A percentile compares a stretch with the other conserved stretches of the same genome.
These are phyloP conservation scores for Coregonus suidteri DNA, from an alignment of 2,797 vertebrate species.

Conservation along the genomic window DNA sequence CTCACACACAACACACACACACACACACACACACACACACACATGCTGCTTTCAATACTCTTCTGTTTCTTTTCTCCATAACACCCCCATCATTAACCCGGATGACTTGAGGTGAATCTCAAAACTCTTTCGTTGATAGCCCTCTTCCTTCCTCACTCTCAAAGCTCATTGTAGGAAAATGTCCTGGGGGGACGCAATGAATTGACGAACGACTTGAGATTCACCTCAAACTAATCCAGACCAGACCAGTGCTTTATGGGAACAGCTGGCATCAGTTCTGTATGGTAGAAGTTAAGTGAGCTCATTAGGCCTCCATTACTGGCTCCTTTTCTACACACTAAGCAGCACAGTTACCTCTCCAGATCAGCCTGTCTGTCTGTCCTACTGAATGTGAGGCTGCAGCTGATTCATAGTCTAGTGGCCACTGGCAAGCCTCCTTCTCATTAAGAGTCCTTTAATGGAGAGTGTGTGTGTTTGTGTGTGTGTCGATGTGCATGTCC, in stretches of 20 bases:
- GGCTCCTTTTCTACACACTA: conserved; percentile 17
- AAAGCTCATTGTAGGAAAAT: not conserved
- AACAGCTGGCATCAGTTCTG: not conserved
- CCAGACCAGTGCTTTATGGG: not conserved
- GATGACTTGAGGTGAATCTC: not conserved
- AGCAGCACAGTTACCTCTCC: conserved; percentile 10
- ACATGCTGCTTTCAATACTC: not conserved
- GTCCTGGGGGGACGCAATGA: too few relatives aligned
- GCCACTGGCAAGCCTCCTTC: conserved; percentile 39
- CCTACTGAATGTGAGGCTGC: conserved; percentile 35
- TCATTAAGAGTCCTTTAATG: conserved; percentile 32
- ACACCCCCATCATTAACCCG: not conserved
- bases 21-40: not conserved
- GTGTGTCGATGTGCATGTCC: too few relatives aligned
- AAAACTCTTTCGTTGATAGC: too few relatives aligned
- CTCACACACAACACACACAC: too few relatives aligned
- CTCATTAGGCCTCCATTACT: conserved; percentile 40
- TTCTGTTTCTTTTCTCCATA: too few relatives aligned
- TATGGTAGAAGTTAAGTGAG: conserved; percentile 1
- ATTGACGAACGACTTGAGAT: too few relatives aligned
- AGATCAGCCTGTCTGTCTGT: conserved; percentile 22
- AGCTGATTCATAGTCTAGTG: conserved; percentile 36
- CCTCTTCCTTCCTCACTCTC: too few relatives aligned
- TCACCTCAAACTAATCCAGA: not conserved
- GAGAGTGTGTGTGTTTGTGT: too few relatives aligned